Evolutionary conservation across 2,888 invertebrate species (phyloP), one percentile per base, ranked within the genome.

Genomic region (Dryomyza anilis): DNA sequence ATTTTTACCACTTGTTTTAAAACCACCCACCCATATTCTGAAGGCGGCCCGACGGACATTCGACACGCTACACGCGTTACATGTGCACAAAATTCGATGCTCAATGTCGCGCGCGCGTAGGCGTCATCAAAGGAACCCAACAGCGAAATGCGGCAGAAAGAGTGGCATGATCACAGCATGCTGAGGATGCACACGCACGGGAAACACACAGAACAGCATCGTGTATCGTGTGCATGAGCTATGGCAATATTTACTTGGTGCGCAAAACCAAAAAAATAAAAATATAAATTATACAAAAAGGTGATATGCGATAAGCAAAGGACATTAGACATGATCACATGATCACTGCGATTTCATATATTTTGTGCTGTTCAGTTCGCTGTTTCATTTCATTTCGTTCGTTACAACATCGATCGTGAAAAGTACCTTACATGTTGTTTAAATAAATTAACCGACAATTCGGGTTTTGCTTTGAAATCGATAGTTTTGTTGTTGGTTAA

Each of bases 11-110:
- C 59, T 59, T 59, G 59, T 59, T 59, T 48, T 21, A 46, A 30
- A 39, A 23, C 59, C 59, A 59, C 59, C 59, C 59, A 59, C 59
- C 33, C 19, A 48, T 16, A 21, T 48, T n/a, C n/a, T n/a, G 59
- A 33, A 27, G 59, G 59, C 48, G 57, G 12, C 25, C 36, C 56
- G 39, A 7, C 36, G 16, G 19, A 39, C 36, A 59, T 33, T 33
- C 33, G 48, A 27, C 30, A 29, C 30, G 30, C 59, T 10, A 19
- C 14, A 16, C 36, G 39, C 23, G 23, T 29, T 29, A 21, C 39
- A 39, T 8, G 16, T 12, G 45, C 53, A 21, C n/a, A n/a, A n/a
- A n/a, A n/a, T n/a, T n/a, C n/a, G n/a, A n/a, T n/a, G n/a, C n/a
- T n/a, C n/a, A n/a, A n/a, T n/a, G n/a, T n/a, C n/a, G n/a, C n/a